Percentiles rank a stretch among this genome's conserved stretches.
Evolutionary conservation across 1,140 invertebrate species (phyloP).

Genomic region (Asobara japonica): DNA sequence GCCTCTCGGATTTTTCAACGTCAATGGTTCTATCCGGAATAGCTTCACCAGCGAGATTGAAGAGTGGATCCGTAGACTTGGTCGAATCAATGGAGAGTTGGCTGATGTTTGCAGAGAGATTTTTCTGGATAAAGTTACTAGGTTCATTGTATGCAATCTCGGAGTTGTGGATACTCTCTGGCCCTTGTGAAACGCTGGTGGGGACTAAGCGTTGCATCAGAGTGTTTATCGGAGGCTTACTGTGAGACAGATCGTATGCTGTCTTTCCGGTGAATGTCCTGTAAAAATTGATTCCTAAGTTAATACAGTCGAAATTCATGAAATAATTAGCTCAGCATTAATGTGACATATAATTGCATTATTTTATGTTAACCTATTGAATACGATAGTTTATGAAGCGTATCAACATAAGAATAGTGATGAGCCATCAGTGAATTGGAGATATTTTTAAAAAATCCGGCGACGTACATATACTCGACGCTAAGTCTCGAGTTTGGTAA

Average conservation of each 20-base stretch:
- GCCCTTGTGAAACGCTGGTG: conserved; percentile 51
- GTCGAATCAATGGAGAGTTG: conserved; percentile 59
- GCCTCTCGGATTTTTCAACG: conserved; percentile 45
- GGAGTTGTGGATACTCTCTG: conserved; percentile 52
- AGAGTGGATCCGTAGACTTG: conserved; percentile 59
- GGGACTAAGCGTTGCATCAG: conserved; percentile 58
- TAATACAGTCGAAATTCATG: too few relatives aligned
- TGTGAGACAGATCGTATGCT: conserved; percentile 65
- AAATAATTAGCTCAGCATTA: neutral
- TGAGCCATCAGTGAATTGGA: too few relatives aligned
- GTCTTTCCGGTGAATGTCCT: conserved; percentile 66
- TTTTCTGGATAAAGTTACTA: conserved; percentile 53
- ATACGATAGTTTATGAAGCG: too few relatives aligned
- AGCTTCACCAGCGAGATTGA: conserved; percentile 50
- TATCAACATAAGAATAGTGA: too few relatives aligned
- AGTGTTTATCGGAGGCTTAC: conserved; percentile 61
- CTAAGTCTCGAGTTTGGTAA: too few relatives aligned
- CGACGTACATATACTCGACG: too few relatives aligned
- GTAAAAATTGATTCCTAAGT: conserved; percentile 30
- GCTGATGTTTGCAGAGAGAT: conserved; percentile 55
- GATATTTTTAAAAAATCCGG: too few relatives aligned
- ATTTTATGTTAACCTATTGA: too few relatives aligned
- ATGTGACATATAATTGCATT: too few relatives aligned
- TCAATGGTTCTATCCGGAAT: conserved; percentile 53
- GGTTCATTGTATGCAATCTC: conserved; percentile 45